phyloP scores from a whole-genome alignment of 1,140 invertebrate species.

The Nasonia vitripennis region DNA sequence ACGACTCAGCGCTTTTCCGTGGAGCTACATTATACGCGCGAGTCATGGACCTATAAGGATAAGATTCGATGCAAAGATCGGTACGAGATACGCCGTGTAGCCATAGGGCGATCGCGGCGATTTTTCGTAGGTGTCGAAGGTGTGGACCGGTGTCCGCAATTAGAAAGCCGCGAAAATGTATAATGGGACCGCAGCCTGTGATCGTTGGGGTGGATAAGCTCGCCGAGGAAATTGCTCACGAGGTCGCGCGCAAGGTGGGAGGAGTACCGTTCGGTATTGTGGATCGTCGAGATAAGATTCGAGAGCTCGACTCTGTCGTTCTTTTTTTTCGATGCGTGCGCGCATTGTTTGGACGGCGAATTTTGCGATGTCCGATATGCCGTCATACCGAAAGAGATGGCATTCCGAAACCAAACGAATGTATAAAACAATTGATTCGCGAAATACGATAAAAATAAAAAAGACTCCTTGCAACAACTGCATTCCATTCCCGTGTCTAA shows the following conservation, averaged over 20 bases:
- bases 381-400: neutral
- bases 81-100: neutral
- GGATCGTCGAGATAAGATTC: conserved; percentile 10
- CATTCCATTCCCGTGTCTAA: neutral
- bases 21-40: neutral
- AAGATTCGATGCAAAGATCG: neutral
- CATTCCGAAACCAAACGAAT: neutral
- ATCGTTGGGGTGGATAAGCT: neutral
- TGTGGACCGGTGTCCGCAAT: conserved; percentile 25
- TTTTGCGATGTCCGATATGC: too few relatives aligned
- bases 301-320: conserved; percentile 17
- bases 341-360: neutral
- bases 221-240: neutral
- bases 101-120: neutral
- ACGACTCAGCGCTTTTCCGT: conserved; percentile 41
- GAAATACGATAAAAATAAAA: too few relatives aligned
- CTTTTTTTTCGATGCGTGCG: neutral
- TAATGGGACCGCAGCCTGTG: neutral
- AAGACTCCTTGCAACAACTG: neutral
- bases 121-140: conserved; percentile 5
- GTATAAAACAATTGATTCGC: too few relatives aligned
- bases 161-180: conserved; percentile 31
- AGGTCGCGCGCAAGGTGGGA: conserved; percentile 6
- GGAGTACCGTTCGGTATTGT: neutral
- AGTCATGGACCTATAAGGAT: conserved; percentile 13